phyloP scores from a whole-genome alignment of 2,113 vertebrate species.

The Oplegnathus fasciatus region DNA sequence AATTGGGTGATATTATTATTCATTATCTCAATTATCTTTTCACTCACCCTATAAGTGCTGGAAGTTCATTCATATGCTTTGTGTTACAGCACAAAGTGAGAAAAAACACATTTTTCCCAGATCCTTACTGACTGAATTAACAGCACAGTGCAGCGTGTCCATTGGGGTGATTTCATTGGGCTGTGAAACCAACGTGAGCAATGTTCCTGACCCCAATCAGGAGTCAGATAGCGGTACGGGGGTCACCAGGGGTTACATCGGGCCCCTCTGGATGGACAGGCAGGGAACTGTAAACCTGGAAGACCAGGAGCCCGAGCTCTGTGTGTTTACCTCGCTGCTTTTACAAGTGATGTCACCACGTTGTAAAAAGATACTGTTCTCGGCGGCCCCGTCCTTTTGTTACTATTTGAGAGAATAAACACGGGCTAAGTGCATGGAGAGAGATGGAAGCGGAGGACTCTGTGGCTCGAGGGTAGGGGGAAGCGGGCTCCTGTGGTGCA shows the following conservation, averaged over 20 bases:
- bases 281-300: slow-evolving; percentile 74
- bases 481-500: slow-evolving; percentile 50
- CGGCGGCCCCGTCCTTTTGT: slow-evolving; percentile 70
- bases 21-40: slow-evolving; percentile 65
- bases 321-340: slow-evolving; percentile 73
- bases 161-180: slow-evolving; percentile 69
- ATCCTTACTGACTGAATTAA: slow-evolving; percentile 61
- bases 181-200: slow-evolving; percentile 75
- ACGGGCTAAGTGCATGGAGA: slow-evolving; percentile 56
- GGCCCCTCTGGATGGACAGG: slow-evolving; percentile 65
- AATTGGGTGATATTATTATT: slow-evolving; percentile 65
- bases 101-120: slow-evolving; percentile 11
- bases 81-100: slow-evolving; percentile 46
- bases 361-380: slow-evolving; percentile 82
- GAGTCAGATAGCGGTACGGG: slow-evolving; percentile 60
- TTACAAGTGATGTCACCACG: slow-evolving; percentile 82
- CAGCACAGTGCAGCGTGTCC: slow-evolving; percentile 54
- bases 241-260: slow-evolving; percentile 55
- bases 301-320: slow-evolving; percentile 71
- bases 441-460: slow-evolving; percentile 42
- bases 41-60: slow-evolving; percentile 54
- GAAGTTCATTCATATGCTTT: slow-evolving; percentile 61
- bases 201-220: slow-evolving; percentile 71
- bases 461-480: slow-evolving; percentile 28
- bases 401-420: slow-evolving; percentile 80